Percentiles rank a stretch among this genome's conserved stretches.
phyloP scores from a whole-genome alignment of 2,888 invertebrate genomes.

The Arctia plantaginis region DNA sequence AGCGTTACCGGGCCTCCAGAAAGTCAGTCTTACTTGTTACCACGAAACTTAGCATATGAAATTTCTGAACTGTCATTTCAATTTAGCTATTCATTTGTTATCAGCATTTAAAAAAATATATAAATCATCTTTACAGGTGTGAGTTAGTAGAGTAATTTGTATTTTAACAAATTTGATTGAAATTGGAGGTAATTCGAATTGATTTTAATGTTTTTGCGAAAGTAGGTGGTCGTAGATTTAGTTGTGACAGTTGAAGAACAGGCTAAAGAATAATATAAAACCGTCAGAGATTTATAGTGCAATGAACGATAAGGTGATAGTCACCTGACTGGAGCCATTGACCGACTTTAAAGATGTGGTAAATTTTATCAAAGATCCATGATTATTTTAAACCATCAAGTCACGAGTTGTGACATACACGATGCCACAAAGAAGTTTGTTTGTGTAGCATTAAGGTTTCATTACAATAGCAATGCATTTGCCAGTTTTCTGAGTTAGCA shows the following conservation, averaged over 20 bases:
- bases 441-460: neutral
- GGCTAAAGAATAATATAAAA: constrained; percentile 11
- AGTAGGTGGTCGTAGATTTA: neutral
- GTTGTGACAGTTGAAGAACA: neutral
- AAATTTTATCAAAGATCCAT: constrained; percentile 7
- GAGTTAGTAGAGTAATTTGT: neutral
- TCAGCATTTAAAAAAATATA: neutral
- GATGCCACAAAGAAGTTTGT: neutral
- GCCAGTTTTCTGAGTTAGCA: neutral
- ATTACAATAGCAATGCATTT: neutral
- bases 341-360: constrained; percentile 40
- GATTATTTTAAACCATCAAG: neutral
- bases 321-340: constrained; percentile 49
- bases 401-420: neutral
- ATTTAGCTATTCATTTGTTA: too few relatives aligned
- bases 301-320: constrained; percentile 31
- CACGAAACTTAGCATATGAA: too few relatives aligned
- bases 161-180: neutral
- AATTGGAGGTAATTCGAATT: neutral
- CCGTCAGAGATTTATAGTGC: constrained; percentile 14
- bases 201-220: neutral
- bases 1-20: too few relatives aligned
- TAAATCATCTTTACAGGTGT: neutral
- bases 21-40: too few relatives aligned
- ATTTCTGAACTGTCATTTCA: too few relatives aligned